Evolutionary conservation across 2,113 vertebrate genomes (phyloP).

Genomic region (Athene cunicularia): DNA sequence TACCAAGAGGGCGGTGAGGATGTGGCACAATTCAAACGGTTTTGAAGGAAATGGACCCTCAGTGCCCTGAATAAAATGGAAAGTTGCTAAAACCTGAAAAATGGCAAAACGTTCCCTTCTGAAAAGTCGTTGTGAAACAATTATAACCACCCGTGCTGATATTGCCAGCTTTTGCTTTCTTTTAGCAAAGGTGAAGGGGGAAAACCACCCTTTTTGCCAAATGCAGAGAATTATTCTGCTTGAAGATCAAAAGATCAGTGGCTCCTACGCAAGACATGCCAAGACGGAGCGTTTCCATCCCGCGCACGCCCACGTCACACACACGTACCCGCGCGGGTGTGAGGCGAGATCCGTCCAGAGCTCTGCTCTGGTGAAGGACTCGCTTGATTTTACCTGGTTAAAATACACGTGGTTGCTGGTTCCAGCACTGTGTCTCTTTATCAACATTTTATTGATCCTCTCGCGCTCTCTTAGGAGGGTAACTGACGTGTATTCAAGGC

Average conservation of each 20-base stretch:
- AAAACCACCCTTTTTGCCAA: not conserved
- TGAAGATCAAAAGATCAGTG: not conserved
- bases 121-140: not conserved
- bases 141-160: not conserved
- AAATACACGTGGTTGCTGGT: rapidly evolving
- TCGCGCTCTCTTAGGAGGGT: not conserved
- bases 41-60: not conserved
- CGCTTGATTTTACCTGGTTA: not conserved
- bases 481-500: not conserved
- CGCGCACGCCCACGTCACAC: not conserved
- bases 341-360: rapidly evolving
- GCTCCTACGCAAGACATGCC: not conserved
- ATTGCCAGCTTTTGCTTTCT: not conserved
- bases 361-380: rapidly evolving
- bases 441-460: rapidly evolving
- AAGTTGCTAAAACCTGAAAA: not conserved
- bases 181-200: too few relatives aligned
- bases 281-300: not conserved
- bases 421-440: not conserved
- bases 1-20: not conserved
- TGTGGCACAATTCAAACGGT: rapidly evolving
- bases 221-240: not conserved
- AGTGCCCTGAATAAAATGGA: not conserved
- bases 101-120: not conserved
- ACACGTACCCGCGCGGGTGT: rapidly evolving